Evolutionary conservation across 23 tunicate species (phyloP), one percentile per base, ranked within the genome.

Genomic region (Trididemnum clinides): DNA sequence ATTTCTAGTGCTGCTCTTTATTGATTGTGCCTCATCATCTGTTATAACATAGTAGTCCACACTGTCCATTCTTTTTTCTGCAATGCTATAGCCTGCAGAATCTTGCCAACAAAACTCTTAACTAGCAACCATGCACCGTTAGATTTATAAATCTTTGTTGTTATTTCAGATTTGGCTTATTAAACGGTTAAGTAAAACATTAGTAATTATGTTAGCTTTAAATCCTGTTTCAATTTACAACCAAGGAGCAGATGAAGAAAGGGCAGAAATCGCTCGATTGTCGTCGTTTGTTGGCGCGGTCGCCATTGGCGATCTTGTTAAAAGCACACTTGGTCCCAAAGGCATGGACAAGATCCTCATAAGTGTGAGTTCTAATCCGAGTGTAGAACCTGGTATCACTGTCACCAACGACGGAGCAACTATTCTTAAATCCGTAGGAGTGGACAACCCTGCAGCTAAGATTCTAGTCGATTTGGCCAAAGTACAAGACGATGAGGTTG

Each of bases 331-430:
- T 20, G 99, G 99, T 33, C 99, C 99, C 0, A 88, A 93, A 77
- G 99, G 99, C 27, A 97, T 97, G 99, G 99, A 97, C 76, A 97
- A 97, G 57, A 97, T 97, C 36, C 72, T 97, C 77, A 87, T 94
- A 84, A 94, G 92, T 44, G 59, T 83, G 0, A 92, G 92, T 0
- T 76, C 74, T 4, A 78, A 64, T 30, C 82, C 82, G 12, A 64
- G 80, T 22, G 19, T 57, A 34, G 98, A 94, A 85, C 94, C 98
- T 0, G 84, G 85, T 1, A 89, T 97, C 83, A 87, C 91, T 5
- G 99, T 97, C 28, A 97, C 99, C 29, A 97, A 97, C 57, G 99
- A 97, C 71, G 99, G 99, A 28, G 99, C 99, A 20, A 97, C 99
- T 2, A 97, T 97, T n/a, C 75, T 97, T 38, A 88, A 89, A 82